Percentiles rank a stretch among this genome's conserved stretches.
These are phyloP conservation scores for Oryzias celebensis DNA, from an alignment of 2,113 vertebrate genomes.

Conservation along the genomic window DNA sequence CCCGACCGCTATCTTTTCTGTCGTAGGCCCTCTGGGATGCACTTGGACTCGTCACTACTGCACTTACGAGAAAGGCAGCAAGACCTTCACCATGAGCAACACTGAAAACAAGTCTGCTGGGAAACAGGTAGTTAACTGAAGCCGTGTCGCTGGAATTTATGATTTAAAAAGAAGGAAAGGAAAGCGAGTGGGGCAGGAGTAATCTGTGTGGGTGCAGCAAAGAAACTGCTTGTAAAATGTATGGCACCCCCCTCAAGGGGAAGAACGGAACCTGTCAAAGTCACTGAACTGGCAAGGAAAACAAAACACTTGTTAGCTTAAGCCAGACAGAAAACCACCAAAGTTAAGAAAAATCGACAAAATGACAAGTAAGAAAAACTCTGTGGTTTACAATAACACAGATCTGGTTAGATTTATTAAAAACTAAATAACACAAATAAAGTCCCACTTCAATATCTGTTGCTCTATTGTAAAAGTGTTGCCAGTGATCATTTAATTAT, in stretches of 20 bases:
- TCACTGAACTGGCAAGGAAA: constrained; percentile 40
- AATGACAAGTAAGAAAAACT: constrained; percentile 25
- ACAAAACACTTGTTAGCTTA: constrained; percentile 30
- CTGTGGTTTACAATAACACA: constrained; percentile 17
- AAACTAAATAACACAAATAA: too few species aligned
- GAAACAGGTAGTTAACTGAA: constrained; percentile 84
- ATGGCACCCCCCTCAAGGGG: constrained; percentile 3
- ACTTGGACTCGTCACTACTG: constrained; percentile 97
- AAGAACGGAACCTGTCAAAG: constrained; percentile 12
- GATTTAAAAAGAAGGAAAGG: constrained; percentile 9
- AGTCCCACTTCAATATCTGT: too few species aligned
- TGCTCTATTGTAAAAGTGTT: too few species aligned
- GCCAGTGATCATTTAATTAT: too few species aligned
- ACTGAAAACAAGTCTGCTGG: constrained; percentile 89
- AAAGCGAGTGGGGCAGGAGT: background rate
- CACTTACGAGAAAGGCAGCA: constrained; percentile 92
- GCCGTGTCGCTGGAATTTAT: constrained; percentile 7
- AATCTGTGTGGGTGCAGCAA: constrained; percentile 39
- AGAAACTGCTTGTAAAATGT: constrained; percentile 5
- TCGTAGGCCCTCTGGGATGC: constrained; percentile 91
- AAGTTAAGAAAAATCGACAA: constrained; percentile 26
- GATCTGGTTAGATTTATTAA: background rate
- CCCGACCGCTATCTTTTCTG: constrained; percentile 15
- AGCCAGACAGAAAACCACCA: constrained; percentile 18
- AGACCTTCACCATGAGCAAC: constrained; percentile 91